Percentiles rank a stretch among this genome's conserved stretches.
Conservation (phyloP, 2,888 invertebrate species). For the Heliconius sara region DNA sequence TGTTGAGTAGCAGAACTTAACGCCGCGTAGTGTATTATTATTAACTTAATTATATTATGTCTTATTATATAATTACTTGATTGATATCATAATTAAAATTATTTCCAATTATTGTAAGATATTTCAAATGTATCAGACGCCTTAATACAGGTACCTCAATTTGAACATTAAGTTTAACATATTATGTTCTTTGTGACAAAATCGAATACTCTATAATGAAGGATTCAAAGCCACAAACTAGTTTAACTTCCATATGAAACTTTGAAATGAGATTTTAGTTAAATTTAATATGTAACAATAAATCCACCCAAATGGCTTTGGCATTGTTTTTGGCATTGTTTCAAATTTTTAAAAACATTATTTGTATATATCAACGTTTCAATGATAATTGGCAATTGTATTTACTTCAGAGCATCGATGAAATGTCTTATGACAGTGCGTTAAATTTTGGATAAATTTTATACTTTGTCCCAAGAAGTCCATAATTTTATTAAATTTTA, state of each 20-base stretch:
- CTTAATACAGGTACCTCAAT: not conserved
- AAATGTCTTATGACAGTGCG: not conserved
- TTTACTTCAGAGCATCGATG: not conserved
- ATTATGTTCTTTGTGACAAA: slow-evolving; percentile 7
- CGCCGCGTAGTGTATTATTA: not conserved
- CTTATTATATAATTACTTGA: not conserved
- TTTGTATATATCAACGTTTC: not conserved
- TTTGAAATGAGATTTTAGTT: slow-evolving; percentile 10
- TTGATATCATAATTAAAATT: not conserved
- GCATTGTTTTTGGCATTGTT: too few relatives aligned
- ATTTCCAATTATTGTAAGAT: not conserved
- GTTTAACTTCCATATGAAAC: slow-evolving; percentile 15
- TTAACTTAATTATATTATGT: not conserved
- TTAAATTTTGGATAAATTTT: too few relatives aligned
- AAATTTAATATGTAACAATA: slow-evolving; percentile 14
- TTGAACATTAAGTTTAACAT: not conserved
- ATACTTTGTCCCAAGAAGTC: too few relatives aligned
- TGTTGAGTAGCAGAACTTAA: too few relatives aligned
- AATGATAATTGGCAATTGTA: not conserved
- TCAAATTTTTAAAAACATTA: too few relatives aligned
- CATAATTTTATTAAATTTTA: not conserved
- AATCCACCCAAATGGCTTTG: not conserved
- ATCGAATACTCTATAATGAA: slow-evolving; percentile 18
- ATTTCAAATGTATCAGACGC: not conserved
- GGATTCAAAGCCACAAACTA: slow-evolving; percentile 10